Evolutionary conservation across 1,140 invertebrate species (phyloP).

Genomic region (Bilobella aurantiaca): DNA sequence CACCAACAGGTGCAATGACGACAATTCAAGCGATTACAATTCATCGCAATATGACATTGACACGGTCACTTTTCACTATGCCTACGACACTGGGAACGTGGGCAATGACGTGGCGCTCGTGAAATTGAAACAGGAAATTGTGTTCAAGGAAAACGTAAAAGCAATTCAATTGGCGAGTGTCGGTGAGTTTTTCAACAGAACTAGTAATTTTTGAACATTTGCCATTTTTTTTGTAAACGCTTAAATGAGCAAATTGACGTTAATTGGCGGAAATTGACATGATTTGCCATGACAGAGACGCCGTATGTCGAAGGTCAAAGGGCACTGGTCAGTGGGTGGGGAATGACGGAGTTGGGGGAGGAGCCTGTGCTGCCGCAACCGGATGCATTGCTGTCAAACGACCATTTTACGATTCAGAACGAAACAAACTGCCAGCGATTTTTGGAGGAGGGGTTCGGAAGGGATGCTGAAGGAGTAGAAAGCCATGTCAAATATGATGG

Average conservation of each 20-base stretch:
- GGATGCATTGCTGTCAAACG: background rate
- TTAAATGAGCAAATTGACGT: no score
- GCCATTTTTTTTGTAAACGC: no score
- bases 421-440: background rate
- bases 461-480: background rate
- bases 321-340: conserved; percentile 11
- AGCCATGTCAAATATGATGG: conserved; percentile 8
- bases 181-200: background rate
- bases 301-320: background rate
- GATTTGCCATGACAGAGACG: no score
- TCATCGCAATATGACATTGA: conserved; percentile 14
- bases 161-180: conserved; percentile 5
- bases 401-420: conserved; percentile 6
- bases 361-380: background rate
- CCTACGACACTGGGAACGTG: conserved; percentile 1
- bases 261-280: background rate
- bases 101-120: conserved; percentile 12
- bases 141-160: conserved; percentile 5
- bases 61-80: conserved; percentile 17
- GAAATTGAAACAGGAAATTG: conserved; percentile 10
- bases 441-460: background rate
- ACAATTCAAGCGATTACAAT: background rate
- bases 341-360: conserved; percentile 7
- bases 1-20: conserved; percentile 14
- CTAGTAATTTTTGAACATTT: background rate